Conservation (phyloP, 2,113 vertebrate species). For the Otus sunia region DNA sequence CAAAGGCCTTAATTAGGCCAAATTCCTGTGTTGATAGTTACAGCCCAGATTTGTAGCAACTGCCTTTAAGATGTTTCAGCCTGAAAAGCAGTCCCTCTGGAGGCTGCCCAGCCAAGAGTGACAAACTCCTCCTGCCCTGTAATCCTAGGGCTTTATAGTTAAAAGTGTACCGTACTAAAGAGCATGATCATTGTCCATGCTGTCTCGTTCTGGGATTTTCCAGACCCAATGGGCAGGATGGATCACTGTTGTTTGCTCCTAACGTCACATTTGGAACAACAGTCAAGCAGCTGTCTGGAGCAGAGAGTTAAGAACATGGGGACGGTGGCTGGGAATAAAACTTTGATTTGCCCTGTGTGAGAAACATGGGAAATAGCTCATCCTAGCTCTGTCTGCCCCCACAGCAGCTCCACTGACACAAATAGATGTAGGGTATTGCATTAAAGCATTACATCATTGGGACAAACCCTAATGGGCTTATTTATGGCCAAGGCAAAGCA, state of each 20-base stretch:
- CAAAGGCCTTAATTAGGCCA: background rate
- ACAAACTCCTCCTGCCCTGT: background rate
- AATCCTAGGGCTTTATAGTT: background rate
- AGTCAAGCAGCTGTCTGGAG: background rate
- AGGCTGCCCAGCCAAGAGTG: background rate
- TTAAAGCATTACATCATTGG: slow-evolving; percentile 19
- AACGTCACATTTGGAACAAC: background rate
- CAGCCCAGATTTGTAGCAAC: background rate
- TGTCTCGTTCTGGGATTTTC: background rate
- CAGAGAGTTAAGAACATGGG: background rate
- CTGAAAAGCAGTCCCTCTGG: background rate
- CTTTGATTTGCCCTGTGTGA: background rate
- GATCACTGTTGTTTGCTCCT: background rate
- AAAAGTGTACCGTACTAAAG: background rate
- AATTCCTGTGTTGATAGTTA: background rate
- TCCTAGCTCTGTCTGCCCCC: background rate
- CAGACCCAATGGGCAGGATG: background rate
- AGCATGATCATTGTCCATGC: background rate
- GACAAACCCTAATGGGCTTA: slow-evolving; percentile 36
- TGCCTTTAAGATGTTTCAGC: background rate
- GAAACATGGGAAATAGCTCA: background rate
- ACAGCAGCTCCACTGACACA: slow-evolving; percentile 1
- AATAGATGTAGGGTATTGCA: background rate
- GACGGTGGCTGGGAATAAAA: background rate
- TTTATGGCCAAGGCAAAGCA: slow-evolving; percentile 2